Base-by-base conservation (phyloP, 2,888 invertebrate genomes). In the Galerucella nymphaeae region DNA sequence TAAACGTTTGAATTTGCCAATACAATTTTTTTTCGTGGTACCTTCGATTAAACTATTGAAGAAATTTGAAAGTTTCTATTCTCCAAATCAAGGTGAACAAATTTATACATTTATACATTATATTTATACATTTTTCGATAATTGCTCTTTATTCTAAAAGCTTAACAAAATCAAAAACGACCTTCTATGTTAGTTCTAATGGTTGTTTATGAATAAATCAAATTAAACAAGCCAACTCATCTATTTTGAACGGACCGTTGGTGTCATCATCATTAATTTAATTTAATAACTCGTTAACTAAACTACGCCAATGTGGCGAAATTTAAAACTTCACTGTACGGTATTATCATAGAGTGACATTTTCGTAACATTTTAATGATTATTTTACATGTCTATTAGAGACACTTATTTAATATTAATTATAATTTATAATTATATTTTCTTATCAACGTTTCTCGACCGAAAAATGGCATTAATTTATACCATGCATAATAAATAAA, bases 141-240 rank as follows among this genome's bases (percentile, higher is more conserved):
- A 6, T n/a, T 6, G n/a, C 8, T 48, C n/a, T 8, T 48, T 14
- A 48, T 48, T 48, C n/a, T 48, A 45, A 48, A n/a, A 48, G n/a
- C n/a, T 48, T 48, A n/a, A 48, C 48, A 14, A 48, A 48, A 48
- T 48, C 48, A 14, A 48, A 48, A 48, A n/a, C 48, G 48, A 48
- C 48, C 48, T 48, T 48, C 6, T n/a, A n/a, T 8, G n/a, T 48
- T 48, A 48, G 5, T 48, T n/a, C 48, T n/a, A 48, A 48, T 48
- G 48, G n/a, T n/a, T 48, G n/a, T 48, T 48, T 11, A 48, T 48
- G 14, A 48, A 48, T n/a, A 2, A 0, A 48, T 48, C n/a, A 8
- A 48, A 5, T 48, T n/a, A 48, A 48, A 48, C n/a, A 48, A 48
- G 48, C 45, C n/a, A 6, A n/a, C 5, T 48, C n/a, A 48, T 48